A percentile compares a stretch with the other conserved stretches of the same genome.
phyloP scores from a whole-genome alignment of 2,113 vertebrate genomes.

The Euleptes europaea region DNA sequence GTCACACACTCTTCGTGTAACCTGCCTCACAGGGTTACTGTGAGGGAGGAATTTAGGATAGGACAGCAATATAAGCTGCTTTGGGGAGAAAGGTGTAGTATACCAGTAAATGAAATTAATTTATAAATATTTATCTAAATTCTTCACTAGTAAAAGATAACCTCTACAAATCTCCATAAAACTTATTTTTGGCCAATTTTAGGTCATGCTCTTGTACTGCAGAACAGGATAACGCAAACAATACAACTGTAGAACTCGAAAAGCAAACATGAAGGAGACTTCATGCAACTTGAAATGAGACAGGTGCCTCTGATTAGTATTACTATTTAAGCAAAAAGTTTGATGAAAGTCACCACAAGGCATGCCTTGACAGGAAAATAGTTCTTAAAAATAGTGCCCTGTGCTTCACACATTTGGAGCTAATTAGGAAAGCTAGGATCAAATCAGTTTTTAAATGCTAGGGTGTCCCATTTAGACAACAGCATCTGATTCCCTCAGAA shows the following conservation, averaged over 20 bases:
- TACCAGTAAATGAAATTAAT: no score
- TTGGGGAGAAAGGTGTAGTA: no score
- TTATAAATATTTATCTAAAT: no score
- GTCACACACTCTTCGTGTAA: no score
- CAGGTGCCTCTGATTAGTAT: conserved; percentile 20
- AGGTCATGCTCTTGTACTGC: background rate
- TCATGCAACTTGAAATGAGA: conserved; percentile 8
- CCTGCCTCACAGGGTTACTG: no score
- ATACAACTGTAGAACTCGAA: background rate
- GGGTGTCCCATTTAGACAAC: conserved; percentile 33
- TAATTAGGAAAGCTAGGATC: conserved; percentile 25
- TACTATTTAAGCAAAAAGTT: conserved; percentile 6
- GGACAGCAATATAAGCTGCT: no score
- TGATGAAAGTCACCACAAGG: conserved; percentile 20
- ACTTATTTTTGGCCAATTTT: background rate
- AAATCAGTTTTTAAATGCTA: conserved; percentile 36
- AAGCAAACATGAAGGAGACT: conserved; percentile 12
- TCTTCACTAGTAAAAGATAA: no score
- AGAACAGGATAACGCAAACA: background rate
- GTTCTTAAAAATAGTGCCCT: background rate
- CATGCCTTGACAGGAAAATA: conserved; percentile 18
- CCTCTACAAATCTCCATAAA: no score
- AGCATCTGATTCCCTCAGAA: conserved; percentile 33
- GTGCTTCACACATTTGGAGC: background rate
- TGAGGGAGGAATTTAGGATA: no score